A percentile compares a stretch with the other conserved stretches of the same genome.
These are phyloP conservation scores for Dicentrarchus labrax DNA, from an alignment of 2,113 vertebrate genomes.

Conservation along the genomic window DNA sequence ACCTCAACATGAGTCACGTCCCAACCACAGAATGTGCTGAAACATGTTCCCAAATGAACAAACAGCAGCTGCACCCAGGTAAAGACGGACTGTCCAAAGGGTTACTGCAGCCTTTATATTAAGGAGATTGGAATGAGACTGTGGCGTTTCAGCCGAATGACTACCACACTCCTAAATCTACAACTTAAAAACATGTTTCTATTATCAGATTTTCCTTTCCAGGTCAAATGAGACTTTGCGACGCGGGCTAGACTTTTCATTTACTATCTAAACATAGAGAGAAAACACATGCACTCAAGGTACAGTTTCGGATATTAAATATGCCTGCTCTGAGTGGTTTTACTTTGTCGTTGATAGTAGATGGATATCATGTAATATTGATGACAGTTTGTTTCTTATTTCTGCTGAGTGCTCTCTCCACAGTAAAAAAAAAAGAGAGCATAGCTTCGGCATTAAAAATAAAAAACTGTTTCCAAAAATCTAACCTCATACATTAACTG, in stretches of 20 bases:
- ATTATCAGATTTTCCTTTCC: background rate
- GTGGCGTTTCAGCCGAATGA: background rate
- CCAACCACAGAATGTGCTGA: slow-evolving; percentile 24
- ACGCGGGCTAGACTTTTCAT: slow-evolving; percentile 36
- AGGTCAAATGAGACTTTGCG: slow-evolving; percentile 24
- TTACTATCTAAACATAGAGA: slow-evolving; percentile 44
- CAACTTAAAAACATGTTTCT: background rate
- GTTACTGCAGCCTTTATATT: background rate
- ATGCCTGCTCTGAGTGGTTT: slow-evolving; percentile 62
- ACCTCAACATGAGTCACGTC: slow-evolving; percentile 39
- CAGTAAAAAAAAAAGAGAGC: background rate
- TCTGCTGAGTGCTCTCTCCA: slow-evolving; percentile 64
- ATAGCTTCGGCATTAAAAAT: slow-evolving; percentile 7
- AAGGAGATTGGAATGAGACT: background rate
- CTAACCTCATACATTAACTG: slow-evolving; percentile 16
- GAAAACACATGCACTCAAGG: slow-evolving; percentile 55
- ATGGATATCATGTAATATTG: slow-evolving; percentile 78
- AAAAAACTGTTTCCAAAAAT: slow-evolving; percentile 24
- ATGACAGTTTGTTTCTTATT: slow-evolving; percentile 63
- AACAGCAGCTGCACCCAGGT: slow-evolving; percentile 5
- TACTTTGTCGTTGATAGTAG: slow-evolving; percentile 67
- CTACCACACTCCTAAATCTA: background rate
- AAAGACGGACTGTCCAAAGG: background rate
- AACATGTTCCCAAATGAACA: slow-evolving; percentile 18
- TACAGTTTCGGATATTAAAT: slow-evolving; percentile 45